Evolutionary conservation across 2,888 invertebrate species (phyloP).

Genomic region (Saturnia japonica): DNA sequence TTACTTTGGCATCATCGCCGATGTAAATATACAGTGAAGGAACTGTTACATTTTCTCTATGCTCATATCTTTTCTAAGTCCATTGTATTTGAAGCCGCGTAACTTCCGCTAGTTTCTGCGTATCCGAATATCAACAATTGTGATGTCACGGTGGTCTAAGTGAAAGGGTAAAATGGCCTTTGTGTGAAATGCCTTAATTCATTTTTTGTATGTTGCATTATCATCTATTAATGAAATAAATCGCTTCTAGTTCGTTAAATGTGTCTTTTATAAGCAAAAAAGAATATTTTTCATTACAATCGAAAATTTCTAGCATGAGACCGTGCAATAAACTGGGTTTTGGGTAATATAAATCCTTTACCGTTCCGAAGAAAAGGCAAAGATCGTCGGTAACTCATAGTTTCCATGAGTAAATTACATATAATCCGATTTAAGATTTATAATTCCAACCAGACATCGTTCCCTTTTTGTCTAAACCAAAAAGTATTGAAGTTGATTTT

Average conservation of each 20-base stretch:
- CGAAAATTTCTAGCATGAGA: too few relatives aligned
- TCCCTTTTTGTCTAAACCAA: not conserved
- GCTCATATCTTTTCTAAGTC: not conserved
- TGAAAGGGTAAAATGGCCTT: constrained; percentile 6
- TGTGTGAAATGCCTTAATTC: constrained; percentile 1
- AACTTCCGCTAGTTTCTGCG: constrained; percentile 42
- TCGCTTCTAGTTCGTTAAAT: not conserved
- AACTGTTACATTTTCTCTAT: not conserved
- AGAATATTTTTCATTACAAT: not conserved
- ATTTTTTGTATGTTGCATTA: constrained; percentile 6
- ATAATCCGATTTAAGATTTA: not conserved
- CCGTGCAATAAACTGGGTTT: not conserved
- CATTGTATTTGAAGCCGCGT: constrained; percentile 14
- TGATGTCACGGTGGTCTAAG: constrained; percentile 47
- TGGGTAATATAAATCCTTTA: not conserved
- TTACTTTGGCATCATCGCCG: not conserved
- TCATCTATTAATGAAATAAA: constrained; percentile 3
- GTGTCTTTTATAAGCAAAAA: not conserved
- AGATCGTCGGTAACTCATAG: not conserved
- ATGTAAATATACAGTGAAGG: not conserved
- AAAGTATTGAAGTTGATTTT: not conserved
- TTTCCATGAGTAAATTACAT: not conserved
- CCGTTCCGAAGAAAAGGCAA: not conserved
- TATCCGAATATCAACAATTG: constrained; percentile 34
- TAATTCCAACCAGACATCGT: not conserved